Conservation (phyloP, 2,113 vertebrate species). For the Sinocyclocheilus rhinocerous region DNA sequence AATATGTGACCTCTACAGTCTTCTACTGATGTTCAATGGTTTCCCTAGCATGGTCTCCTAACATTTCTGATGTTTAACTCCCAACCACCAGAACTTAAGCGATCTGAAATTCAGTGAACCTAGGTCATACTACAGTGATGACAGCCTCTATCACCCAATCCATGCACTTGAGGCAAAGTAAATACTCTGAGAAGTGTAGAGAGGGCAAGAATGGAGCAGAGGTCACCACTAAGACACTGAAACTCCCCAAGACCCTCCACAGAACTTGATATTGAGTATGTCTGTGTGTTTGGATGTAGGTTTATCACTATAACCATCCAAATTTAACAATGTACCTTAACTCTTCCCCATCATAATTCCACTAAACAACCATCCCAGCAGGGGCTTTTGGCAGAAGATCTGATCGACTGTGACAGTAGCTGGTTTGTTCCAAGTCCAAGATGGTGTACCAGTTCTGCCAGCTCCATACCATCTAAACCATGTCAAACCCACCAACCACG, state of each 20-base stretch:
- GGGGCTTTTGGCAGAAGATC: neutral
- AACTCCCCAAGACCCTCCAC: conserved; percentile 60
- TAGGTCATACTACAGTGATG: neutral
- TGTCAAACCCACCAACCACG: neutral
- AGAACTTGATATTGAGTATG: neutral
- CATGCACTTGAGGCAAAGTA: neutral
- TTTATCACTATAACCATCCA: neutral
- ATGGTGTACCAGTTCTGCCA: neutral
- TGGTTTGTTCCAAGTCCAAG: neutral
- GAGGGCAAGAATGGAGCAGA: conserved; percentile 5
- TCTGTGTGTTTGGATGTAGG: conserved; percentile 29
- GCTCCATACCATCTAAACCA: neutral
- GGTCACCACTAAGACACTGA: conserved; percentile 53
- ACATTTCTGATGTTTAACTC: neutral
- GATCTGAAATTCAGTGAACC: conserved; percentile 62
- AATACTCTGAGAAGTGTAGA: neutral
- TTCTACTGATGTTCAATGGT: neutral
- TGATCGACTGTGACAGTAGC: neutral
- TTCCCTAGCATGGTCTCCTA: neutral
- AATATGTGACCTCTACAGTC: neutral
- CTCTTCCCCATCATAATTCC: neutral
- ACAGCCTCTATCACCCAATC: neutral
- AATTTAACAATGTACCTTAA: neutral
- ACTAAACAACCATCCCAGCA: neutral
- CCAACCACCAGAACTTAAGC: neutral